These are phyloP conservation scores for Epizoanthus rinbou DNA, from an alignment of 92 coral and sea anemone species.

Conservation along the genomic window DNA sequence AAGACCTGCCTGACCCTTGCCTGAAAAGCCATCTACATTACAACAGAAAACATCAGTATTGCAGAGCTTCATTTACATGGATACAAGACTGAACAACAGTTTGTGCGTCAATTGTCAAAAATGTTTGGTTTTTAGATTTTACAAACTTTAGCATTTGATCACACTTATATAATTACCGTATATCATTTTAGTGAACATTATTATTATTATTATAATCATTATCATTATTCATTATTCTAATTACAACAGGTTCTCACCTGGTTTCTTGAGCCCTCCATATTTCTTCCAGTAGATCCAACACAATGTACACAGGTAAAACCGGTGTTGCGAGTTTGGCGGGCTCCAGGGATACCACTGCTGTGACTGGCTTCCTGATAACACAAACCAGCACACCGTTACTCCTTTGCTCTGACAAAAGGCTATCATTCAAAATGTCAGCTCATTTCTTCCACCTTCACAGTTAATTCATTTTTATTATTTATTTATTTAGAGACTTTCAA, in stretches of 20 bases:
- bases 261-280: conserved; percentile 97
- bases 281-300: conserved; percentile 99
- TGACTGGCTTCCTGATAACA: conserved; percentile 70
- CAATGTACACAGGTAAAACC: conserved; percentile 92
- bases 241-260: conserved; percentile 58
- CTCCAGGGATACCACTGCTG: conserved; percentile 99
- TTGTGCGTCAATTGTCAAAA: background rate
- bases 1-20: conserved; percentile 80
- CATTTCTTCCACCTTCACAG: background rate
- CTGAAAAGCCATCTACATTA: conserved; percentile 91
- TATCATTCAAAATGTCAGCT: background rate
- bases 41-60: background rate
- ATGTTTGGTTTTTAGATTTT: too few species aligned
- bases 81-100: background rate
- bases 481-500: too few species aligned
- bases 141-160: too few species aligned
- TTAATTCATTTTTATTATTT: too few species aligned
- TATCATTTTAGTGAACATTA: too few species aligned
- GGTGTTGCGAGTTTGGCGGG: conserved; percentile 84
- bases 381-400: background rate
- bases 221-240: background rate
- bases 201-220: too few species aligned
- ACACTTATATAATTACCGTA: too few species aligned
- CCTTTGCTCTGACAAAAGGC: background rate
- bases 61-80: background rate